These are phyloP conservation scores for Xestia c-nigrum DNA, from an alignment of 2,888 invertebrate species.

Conservation along the genomic window DNA sequence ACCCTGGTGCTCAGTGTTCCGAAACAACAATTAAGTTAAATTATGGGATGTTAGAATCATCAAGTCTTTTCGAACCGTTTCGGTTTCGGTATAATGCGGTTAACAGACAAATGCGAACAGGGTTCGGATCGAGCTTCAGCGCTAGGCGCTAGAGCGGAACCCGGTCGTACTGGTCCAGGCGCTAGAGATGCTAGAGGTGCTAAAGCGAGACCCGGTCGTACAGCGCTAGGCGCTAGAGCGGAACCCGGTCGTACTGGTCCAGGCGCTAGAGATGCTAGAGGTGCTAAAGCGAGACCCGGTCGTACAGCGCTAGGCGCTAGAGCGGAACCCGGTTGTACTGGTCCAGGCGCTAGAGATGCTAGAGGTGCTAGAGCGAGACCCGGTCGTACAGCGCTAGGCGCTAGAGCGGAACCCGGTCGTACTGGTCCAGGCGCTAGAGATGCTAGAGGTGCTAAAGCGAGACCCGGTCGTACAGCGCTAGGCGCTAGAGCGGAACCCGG, in stretches of 20 bases:
- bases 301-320: slow-evolving; percentile 89
- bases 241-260: slow-evolving; percentile 87
- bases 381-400: slow-evolving; percentile 93
- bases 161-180: slow-evolving; percentile 87
- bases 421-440: neutral
- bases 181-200: no score
- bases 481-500: slow-evolving; percentile 49
- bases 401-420: slow-evolving; percentile 16
- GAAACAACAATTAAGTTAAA: slow-evolving; percentile 9
- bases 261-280: neutral
- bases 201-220: slow-evolving; percentile 91
- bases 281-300: slow-evolving; percentile 70
- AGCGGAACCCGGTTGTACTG: slow-evolving; percentile 83
- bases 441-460: neutral
- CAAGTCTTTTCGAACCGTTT: neutral
- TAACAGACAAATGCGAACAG: neutral
- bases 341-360: slow-evolving; percentile 94
- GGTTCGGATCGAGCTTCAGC: neutral
- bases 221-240: slow-evolving; percentile 87
- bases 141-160: slow-evolving; percentile 33
- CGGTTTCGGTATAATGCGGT: neutral
- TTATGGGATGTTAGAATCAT: neutral
- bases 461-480: slow-evolving; percentile 93
- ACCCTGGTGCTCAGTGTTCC: neutral
- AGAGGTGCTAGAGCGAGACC: slow-evolving; percentile 77